Evolutionary conservation across 2,113 vertebrate species (phyloP).

Genomic region (Pomatorhinus ruficollis): DNA sequence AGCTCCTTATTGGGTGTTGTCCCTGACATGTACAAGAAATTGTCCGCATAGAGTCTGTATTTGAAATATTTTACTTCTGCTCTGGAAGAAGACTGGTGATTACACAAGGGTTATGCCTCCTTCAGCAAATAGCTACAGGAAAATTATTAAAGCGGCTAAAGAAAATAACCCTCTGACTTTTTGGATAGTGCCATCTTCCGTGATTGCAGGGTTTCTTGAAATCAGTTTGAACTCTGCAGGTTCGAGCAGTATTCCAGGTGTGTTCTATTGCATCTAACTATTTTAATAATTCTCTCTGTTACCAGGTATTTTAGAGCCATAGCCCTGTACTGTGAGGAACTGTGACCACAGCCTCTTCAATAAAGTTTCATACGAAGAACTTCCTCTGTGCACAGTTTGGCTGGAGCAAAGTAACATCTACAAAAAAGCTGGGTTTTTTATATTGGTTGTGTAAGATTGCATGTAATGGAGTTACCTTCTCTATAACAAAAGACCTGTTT

Average conservation of each 20-base stretch:
- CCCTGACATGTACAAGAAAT: background rate
- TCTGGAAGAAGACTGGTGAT: background rate
- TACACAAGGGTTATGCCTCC: background rate
- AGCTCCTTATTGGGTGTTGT: background rate
- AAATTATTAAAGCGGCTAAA: background rate
- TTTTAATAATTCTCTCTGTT: background rate
- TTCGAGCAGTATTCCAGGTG: background rate
- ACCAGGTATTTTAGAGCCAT: background rate
- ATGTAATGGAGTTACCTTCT: background rate
- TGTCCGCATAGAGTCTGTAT: background rate
- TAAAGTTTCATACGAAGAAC: constrained; percentile 4
- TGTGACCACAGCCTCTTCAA: background rate
- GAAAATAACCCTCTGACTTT: background rate
- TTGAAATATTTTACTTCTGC: background rate
- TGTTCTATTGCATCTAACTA: background rate
- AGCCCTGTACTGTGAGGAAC: background rate
- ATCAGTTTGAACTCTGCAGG: background rate
- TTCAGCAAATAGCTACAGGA: background rate
- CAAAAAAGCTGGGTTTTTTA: background rate
- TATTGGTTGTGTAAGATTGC: background rate
- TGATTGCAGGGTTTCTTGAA: background rate
- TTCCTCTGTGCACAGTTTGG: background rate
- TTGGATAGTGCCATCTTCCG: background rate
- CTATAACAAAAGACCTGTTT: background rate
- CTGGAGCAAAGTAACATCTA: background rate